Base-by-base conservation (phyloP, 2,797 vertebrate species). In the Macropus fuliginosus region DNA sequence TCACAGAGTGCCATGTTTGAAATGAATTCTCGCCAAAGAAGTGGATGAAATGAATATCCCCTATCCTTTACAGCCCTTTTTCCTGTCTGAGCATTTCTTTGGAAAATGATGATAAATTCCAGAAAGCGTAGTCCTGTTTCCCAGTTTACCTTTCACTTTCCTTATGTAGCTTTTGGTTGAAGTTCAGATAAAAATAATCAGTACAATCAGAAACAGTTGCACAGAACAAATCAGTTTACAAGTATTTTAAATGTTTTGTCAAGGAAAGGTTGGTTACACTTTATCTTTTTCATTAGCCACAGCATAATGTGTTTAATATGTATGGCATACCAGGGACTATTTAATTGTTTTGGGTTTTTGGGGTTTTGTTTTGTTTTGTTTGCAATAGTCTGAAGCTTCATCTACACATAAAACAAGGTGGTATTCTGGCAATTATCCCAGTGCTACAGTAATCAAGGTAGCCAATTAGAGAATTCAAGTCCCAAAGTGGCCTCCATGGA, bases 231-330 rank as follows among this genome's bases (percentile, higher is more conserved):
- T 95, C 29, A 93, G 57, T 94, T 95, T 96, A 91, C 90, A 92
- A 50, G 40, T 31, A 18, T 27, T 34, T 89, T 91, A 91, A 92
- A 34, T 95, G 46, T 0, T 40, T 97, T 97, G 95, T 94, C 94
- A 91, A 89, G 54, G 55, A 59, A 96, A 93, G 94, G 54, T 96
- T 95, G 94, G 54, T 96, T 95, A 93, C 9, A 91, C 50, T 95
- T 96, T 66, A 93, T 95, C 40, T 93, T 93, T 93, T 93, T 92
- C 59, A 91, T 95, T 90, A 93, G 89, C 54, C 90, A 93, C 28
- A 95, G 13, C 21, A 66, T 81, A 92, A 62, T 96, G 46, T 92
- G 89, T 89, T 96, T 91, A 91, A 27, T 81, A 55, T 94, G 2
- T 90, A 52, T 62, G 34, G 91, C 54, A 91, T 90, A 93, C 54